Evolutionary conservation across 2,888 invertebrate species (phyloP), one percentile per base, ranked within the genome.

Genomic region (Syrphus vitripennis): DNA sequence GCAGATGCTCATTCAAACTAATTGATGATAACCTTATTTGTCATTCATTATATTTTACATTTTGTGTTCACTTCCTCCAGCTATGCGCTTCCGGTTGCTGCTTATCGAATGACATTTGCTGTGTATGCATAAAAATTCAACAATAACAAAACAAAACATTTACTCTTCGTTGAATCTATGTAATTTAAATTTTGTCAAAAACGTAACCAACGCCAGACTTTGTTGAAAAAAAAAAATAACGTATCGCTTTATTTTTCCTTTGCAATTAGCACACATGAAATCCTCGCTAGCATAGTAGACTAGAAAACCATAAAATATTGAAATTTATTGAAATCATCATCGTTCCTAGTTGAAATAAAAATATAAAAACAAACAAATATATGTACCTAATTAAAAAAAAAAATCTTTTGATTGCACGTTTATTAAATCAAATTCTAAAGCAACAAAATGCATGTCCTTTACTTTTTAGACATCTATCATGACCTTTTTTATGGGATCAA

Each of bases 401-500:
- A 45, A 50, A 31, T 40, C 45, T 37, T 59, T 71, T 70, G 53
- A 45, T 76, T 81, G 80, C 89, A 90, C 88, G 87, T 89, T 90
- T 88, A 87, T 89, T 72, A 84, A 83, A 83, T 82, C 82, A 88
- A 65, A 82, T 88, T 87, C 83, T 79, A 72, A 87, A 78, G 48
- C 70, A 69, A 77, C 69, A 24, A 26, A 76, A 84, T 76, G 84
- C 84, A 84, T 84, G 84, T 80, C 84, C 76, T 84, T 84, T 83
- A 83, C 83, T 81, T 88, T 89, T 83, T 89, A 91, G 92, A 91
- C 91, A 88, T 91, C 91, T 90, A 92, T 92, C 90, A 91, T 92
- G 89, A 91, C 92, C 89, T 90, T 90, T 89, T 90, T 91, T 89
- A 90, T 90, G 88, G 92, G 92, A 92, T 92, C 92, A 89, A 90